Base-by-base conservation (phyloP, 1,140 invertebrate genomes). In the Drosophila seguyi region DNA sequence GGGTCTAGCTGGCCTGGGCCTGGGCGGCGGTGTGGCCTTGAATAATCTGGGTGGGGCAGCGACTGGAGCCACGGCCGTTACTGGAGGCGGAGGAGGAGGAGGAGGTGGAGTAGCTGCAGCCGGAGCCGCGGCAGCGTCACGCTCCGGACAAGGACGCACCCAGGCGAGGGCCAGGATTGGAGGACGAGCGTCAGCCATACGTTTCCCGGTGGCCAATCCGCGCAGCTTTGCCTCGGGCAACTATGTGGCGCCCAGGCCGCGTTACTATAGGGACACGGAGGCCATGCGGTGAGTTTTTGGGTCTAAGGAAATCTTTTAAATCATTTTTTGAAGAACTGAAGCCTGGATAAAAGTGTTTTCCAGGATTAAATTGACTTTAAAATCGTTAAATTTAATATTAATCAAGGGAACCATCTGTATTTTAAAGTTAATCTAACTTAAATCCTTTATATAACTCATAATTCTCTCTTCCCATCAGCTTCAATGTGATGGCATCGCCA, bases 211-310 rank as follows among this genome's bases (percentile, higher is more conserved):
- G 22, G 74, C 80, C 62, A 83, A 90, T 81, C 81, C 78, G 10
- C 57, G 80, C 18, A 91, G 85, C 65, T 91, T 67, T 25, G 88
- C 88, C 8, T 91, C 88, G 0, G 75, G 75, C 61, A 91, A 91
- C 44, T 91, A 91, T 52, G 79, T 91, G 65, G 87, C 87, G 13
- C 59, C 88, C 36, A 77, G 90, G 38, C 88, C 88, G 11, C 90
- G 88, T 18, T 84, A 62, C 57, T 79, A 83, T 47, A 83, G 81
- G 55, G 80, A 79, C 27, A 73, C 77, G 25, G 73, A 84, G 60
- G 8, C 80, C 20, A 81, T 81, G 72, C 59, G 76, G 84, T 88
- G 39, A 36, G 75, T 76, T 11, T 3, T 14, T 45, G 4, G 2
- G 3, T 16, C 20, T 1, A 14, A 11, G 11, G 18, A n/a, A 6